Conservation (phyloP, 2,113 vertebrate species). For the Python bivittatus region DNA sequence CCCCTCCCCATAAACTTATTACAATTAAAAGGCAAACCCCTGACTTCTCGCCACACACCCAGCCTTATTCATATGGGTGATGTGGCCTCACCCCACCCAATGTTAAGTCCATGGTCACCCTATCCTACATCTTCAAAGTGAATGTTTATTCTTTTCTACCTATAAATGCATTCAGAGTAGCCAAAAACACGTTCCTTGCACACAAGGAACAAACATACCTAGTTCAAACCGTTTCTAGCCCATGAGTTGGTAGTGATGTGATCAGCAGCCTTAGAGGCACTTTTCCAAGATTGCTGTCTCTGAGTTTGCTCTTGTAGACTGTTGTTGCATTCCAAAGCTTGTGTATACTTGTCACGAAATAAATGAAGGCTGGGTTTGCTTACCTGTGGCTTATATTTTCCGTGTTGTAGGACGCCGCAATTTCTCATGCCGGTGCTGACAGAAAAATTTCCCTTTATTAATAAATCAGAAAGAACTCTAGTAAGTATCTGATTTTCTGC, state of each 20-base stretch:
- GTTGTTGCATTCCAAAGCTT: background rate
- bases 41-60: too few relatives aligned
- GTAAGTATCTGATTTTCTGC: conserved; percentile 72
- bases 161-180: background rate
- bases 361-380: background rate
- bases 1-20: too few relatives aligned
- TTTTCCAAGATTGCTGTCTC: background rate
- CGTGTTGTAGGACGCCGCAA: conserved; percentile 80
- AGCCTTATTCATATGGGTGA: too few relatives aligned
- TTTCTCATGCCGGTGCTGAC: conserved; percentile 91
- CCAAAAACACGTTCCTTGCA: background rate
- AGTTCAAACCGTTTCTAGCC: background rate
- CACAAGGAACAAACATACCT: too few relatives aligned
- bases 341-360: background rate
- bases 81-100: too few relatives aligned
- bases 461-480: conserved; percentile 91
- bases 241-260: background rate
- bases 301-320: background rate
- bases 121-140: background rate
- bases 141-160: background rate
- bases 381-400: background rate
- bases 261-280: background rate
- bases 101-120: too few relatives aligned
- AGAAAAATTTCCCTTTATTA: conserved; percentile 90
- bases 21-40: too few relatives aligned